These are phyloP conservation scores for Lucifuga dentata DNA, from an alignment of 2,113 vertebrate species.

Conservation along the genomic window DNA sequence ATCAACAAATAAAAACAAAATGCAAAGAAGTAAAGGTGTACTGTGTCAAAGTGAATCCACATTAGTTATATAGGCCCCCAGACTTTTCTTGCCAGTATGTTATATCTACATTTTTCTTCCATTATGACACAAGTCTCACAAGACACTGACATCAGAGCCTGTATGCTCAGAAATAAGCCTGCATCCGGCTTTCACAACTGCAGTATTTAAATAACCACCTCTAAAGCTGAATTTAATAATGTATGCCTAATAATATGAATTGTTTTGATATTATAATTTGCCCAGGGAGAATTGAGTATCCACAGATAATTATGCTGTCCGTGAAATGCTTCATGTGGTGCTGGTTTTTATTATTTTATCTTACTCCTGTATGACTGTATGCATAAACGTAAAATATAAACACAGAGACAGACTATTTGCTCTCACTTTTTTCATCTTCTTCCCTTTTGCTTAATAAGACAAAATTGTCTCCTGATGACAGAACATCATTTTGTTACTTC, in stretches of 20 bases:
- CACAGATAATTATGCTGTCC: background rate
- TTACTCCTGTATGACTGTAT: background rate
- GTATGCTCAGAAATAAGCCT: background rate
- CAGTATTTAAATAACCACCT: background rate
- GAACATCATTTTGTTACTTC: background rate
- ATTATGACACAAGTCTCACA: background rate
- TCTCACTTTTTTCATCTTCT: slow-evolving; percentile 7
- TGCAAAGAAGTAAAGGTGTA: background rate
- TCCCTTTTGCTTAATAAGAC: background rate
- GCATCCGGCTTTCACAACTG: background rate
- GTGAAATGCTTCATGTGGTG: background rate
- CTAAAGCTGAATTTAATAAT: slow-evolving; percentile 12
- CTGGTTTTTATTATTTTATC: slow-evolving; percentile 4
- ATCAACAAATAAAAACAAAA: background rate
- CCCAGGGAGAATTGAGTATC: background rate
- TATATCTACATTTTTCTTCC: background rate
- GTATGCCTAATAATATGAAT: background rate
- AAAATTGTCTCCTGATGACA: background rate
- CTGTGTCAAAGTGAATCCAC: background rate
- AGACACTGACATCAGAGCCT: background rate
- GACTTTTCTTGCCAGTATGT: background rate
- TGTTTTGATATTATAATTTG: slow-evolving; percentile 1
- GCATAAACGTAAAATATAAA: slow-evolving; percentile 16
- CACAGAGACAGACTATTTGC: slow-evolving; percentile 12
- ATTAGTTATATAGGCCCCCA: background rate